phyloP scores from a whole-genome alignment of 2,797 vertebrate species.

The Adelosebastes latens region DNA sequence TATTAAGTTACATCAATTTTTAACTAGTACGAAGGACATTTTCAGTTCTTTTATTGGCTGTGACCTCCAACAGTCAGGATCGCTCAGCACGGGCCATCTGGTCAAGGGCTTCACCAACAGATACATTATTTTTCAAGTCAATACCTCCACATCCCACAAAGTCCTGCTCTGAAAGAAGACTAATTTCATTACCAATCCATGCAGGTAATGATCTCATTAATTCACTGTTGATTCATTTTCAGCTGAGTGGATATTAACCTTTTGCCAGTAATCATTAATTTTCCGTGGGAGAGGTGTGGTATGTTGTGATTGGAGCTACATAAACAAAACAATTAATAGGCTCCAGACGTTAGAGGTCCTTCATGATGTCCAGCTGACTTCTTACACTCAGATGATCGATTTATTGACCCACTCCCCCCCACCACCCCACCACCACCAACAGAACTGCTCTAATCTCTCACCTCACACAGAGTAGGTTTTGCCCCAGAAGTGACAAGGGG shows the following conservation, averaged over 20 bases:
- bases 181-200: conserved; percentile 84
- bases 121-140: conserved; percentile 78
- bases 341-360: conserved; percentile 62
- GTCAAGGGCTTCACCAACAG: conserved; percentile 71
- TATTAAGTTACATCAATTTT: not conserved
- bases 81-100: conserved; percentile 38
- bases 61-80: conserved; percentile 37
- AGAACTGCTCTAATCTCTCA: conserved; percentile 50
- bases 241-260: conserved; percentile 87
- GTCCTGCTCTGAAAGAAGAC: conserved; percentile 72
- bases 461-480: conserved; percentile 13
- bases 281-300: conserved; percentile 79
- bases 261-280: conserved; percentile 86
- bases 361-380: conserved; percentile 64
- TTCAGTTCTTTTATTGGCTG: not conserved
- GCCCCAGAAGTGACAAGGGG: conserved; percentile 47
- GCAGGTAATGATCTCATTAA: conserved; percentile 86
- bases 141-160: conserved; percentile 70
- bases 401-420: conserved; percentile 46
- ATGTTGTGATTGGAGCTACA: conserved; percentile 71
- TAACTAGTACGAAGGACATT: not conserved
- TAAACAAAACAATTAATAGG: conserved; percentile 80
- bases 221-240: conserved; percentile 85
- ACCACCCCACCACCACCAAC: not conserved
- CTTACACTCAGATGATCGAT: conserved; percentile 65